Evolutionary conservation across 2,888 invertebrate genomes (phyloP).

Genomic region (Phortica magna): DNA sequence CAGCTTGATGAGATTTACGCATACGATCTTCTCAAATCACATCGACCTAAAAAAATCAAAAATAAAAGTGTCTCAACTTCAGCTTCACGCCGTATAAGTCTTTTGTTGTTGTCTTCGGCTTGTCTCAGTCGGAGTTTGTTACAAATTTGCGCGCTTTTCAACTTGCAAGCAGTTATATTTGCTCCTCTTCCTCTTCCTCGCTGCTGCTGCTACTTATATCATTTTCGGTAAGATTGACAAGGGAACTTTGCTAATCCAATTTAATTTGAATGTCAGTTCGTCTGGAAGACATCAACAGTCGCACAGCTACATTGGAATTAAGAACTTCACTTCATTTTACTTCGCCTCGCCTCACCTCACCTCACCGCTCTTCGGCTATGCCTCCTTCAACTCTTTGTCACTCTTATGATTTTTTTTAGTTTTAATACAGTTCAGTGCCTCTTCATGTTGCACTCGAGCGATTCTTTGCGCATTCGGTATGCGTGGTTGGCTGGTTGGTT

Average conservation of each 20-base stretch:
- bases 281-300: conserved; percentile 66
- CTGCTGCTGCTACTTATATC: not conserved
- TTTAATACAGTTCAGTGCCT: conserved; percentile 64
- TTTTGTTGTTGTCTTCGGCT: too few species aligned
- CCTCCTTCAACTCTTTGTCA: not conserved
- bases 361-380: too few species aligned
- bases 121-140: conserved; percentile 29
- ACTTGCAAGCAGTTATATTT: conserved; percentile 4
- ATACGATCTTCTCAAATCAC: conserved; percentile 38
- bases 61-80: conserved; percentile 24
- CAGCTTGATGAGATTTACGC: conserved; percentile 73
- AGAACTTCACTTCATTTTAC: conserved; percentile 49
- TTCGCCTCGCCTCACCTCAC: too few species aligned
- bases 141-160: conserved; percentile 43
- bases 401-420: conserved; percentile 29
- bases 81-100: conserved; percentile 9
- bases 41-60: too few species aligned
- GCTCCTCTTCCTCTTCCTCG: not conserved
- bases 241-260: conserved; percentile 76
- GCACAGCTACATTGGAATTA: conserved; percentile 48
- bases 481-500: not conserved
- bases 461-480: conserved; percentile 4
- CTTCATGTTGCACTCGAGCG: conserved; percentile 10
- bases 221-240: conserved; percentile 71
- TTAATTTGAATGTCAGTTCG: conserved; percentile 77